phyloP scores from a whole-genome alignment of 2,113 vertebrate species.

The Rhombomys opimus region DNA sequence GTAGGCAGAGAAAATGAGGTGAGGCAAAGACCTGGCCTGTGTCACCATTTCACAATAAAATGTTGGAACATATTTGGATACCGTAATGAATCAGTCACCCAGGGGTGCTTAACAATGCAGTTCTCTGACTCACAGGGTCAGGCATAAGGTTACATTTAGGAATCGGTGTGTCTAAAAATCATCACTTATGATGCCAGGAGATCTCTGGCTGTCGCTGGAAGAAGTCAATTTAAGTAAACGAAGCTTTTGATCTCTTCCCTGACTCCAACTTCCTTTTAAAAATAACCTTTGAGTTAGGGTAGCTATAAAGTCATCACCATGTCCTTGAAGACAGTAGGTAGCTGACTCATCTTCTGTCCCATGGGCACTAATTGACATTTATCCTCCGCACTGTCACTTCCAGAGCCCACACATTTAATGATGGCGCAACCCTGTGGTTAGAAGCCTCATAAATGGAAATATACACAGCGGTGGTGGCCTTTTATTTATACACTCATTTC shows the following conservation, averaged over 20 bases:
- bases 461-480: constrained; percentile 73
- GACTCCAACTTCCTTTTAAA: constrained; percentile 64
- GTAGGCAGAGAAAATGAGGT: neutral
- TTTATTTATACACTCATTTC: constrained; percentile 76
- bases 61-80: neutral
- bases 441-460: constrained; percentile 77
- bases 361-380: constrained; percentile 65
- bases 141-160: neutral
- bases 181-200: neutral
- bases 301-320: constrained; percentile 43
- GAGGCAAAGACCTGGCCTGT: neutral
- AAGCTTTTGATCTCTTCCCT: constrained; percentile 28
- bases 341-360: constrained; percentile 66
- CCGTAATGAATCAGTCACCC: neutral
- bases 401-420: constrained; percentile 66
- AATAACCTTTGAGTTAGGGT: constrained; percentile 35
- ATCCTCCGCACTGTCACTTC: constrained; percentile 55
- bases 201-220: neutral
- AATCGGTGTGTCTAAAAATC: neutral
- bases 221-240: constrained; percentile 43
- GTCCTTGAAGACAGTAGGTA: constrained; percentile 58
- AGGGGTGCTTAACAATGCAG: neutral
- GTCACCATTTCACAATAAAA: neutral
- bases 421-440: constrained; percentile 58
- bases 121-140: neutral